These are phyloP conservation scores for Scaptomyza polygonia DNA, from an alignment of 2,888 invertebrate genomes.

Conservation along the genomic window DNA sequence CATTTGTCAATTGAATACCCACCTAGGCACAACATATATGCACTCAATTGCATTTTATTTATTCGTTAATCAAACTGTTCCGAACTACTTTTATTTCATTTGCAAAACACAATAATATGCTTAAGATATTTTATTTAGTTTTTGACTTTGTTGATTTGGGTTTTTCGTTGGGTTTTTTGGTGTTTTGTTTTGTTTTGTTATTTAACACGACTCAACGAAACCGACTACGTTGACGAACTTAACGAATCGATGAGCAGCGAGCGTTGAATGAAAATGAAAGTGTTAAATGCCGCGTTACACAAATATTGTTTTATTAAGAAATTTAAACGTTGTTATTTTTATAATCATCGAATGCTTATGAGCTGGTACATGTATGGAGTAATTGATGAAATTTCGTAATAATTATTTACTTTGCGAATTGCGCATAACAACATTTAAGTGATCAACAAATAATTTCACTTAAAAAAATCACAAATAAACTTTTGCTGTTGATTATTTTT, in stretches of 20 bases:
- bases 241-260: constrained; percentile 44
- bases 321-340: constrained; percentile 15
- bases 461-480: constrained; percentile 22
- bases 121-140: constrained; percentile 16
- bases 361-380: constrained; percentile 35
- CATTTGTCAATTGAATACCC: constrained; percentile 48
- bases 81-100: constrained; percentile 41
- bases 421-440: constrained; percentile 36
- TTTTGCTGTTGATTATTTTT: constrained; percentile 31
- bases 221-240: constrained; percentile 38
- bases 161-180: constrained; percentile 8
- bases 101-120: constrained; percentile 16
- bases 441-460: constrained; percentile 57
- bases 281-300: constrained; percentile 57
- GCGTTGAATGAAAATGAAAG: constrained; percentile 70
- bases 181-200: constrained; percentile 62
- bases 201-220: constrained; percentile 70
- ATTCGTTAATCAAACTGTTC: constrained; percentile 8
- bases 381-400: constrained; percentile 57
- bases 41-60: constrained; percentile 58
- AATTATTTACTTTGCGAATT: constrained; percentile 61
- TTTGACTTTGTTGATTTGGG: background rate
- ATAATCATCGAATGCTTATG: constrained; percentile 17
- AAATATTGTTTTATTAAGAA: constrained; percentile 31
- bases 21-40: constrained; percentile 68